phyloP scores from a whole-genome alignment of 2,113 vertebrate genomes.

The Hippoglossus stenolepis region DNA sequence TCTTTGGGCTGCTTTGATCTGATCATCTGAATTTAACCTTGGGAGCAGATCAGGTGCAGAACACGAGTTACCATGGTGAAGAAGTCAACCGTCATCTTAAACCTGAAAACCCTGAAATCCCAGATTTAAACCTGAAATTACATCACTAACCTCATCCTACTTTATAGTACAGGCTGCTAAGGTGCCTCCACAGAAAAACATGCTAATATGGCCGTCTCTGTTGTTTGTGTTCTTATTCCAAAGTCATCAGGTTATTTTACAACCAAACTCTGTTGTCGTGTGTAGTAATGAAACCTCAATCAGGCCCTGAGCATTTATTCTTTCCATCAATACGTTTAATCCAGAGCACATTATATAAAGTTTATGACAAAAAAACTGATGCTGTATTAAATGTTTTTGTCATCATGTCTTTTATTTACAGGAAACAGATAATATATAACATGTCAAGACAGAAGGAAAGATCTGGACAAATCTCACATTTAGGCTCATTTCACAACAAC shows the following conservation, averaged over 20 bases:
- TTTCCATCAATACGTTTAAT: neutral
- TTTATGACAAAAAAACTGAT: neutral
- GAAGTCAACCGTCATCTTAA: too few relatives aligned
- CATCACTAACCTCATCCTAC: too few relatives aligned
- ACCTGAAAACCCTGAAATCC: too few relatives aligned
- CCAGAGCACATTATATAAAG: neutral
- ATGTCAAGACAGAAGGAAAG: neutral
- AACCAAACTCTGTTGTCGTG: too few relatives aligned
- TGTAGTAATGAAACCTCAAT: neutral
- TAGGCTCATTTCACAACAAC: conserved; percentile 43
- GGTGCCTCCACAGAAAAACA: too few relatives aligned
- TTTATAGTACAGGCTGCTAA: too few relatives aligned
- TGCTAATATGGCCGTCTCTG: too few relatives aligned
- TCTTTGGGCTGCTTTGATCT: too few relatives aligned
- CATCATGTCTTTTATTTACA: conserved; percentile 49
- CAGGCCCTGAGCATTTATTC: neutral
- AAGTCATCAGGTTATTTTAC: too few relatives aligned
- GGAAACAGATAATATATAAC: conserved; percentile 15
- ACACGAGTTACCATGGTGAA: neutral
- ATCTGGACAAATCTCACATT: conserved; percentile 34
- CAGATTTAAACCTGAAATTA: too few relatives aligned
- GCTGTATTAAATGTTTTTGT: neutral
- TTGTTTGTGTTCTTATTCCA: too few relatives aligned
- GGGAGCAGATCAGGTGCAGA: neutral
- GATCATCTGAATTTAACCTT: too few relatives aligned